Percentiles rank a stretch among this genome's conserved stretches.
These are phyloP conservation scores for Xiphorhynchus erythropygius DNA, from an alignment of 2,797 vertebrate species.

Conservation along the genomic window DNA sequence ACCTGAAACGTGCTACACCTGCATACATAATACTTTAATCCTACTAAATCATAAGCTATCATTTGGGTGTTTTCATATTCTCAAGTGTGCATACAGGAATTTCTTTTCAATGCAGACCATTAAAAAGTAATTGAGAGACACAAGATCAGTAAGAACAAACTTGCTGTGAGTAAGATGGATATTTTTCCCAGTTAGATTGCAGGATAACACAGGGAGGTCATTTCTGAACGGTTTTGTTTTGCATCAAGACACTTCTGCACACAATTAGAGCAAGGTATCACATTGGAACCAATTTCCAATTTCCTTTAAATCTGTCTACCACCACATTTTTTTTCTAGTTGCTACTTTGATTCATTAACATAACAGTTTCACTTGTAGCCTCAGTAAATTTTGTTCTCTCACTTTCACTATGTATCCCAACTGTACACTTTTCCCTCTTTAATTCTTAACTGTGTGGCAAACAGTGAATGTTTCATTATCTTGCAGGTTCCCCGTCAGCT, in stretches of 20 bases:
- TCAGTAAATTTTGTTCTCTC: background rate
- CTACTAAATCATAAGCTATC: slow-evolving; percentile 67
- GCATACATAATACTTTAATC: slow-evolving; percentile 69
- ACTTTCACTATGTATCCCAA: background rate
- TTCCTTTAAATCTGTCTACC: background rate
- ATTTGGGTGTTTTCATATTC: slow-evolving; percentile 66
- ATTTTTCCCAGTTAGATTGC: background rate
- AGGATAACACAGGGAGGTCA: background rate
- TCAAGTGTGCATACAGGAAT: slow-evolving; percentile 61
- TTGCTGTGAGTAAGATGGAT: slow-evolving; percentile 43
- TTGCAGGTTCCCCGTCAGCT: background rate
- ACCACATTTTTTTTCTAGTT: background rate
- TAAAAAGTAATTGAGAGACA: slow-evolving; percentile 69
- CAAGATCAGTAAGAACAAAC: slow-evolving; percentile 65
- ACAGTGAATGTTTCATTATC: rapidly evolving
- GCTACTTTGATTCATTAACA: slow-evolving; percentile 15
- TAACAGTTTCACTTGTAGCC: background rate
- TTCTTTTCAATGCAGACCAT: slow-evolving; percentile 65
- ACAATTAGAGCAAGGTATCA: background rate
- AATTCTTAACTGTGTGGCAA: background rate
- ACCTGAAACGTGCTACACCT: slow-evolving; percentile 69
- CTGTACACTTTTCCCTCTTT: background rate
- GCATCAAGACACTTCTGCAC: background rate
- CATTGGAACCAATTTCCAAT: background rate
- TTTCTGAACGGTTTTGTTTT: background rate